Base-by-base conservation (phyloP, 2,797 vertebrate genomes). In the Urophycis tenuis region DNA sequence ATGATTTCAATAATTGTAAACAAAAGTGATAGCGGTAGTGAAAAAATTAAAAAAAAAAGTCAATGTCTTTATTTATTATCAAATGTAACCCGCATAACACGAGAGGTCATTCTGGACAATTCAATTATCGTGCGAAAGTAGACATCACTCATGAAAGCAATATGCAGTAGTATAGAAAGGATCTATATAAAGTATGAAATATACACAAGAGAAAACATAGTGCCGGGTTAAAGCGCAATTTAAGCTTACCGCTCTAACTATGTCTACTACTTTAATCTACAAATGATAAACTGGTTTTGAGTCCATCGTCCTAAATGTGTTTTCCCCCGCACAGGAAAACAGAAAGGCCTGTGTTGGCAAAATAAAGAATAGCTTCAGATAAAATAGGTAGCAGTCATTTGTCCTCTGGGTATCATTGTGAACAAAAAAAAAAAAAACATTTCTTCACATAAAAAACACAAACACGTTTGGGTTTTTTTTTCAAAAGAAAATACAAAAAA, bases 401-500 rank as follows among this genome's bases (percentile, higher is more conserved):
- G 39, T 79, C 81, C 78, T 74, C 72, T 30, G 41, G 82, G 79
- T 81, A 84, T 75, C 67, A 29, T 29, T 67, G 60, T 29, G 53
- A 19, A 41, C 5, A 5, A 49, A 49, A 39, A 2, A 25, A 25
- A 45, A n/a, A 60, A 60, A 7, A 60, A 7, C 7, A 1, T 60
- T 53, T 60, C 22, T n/a, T 60, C 9, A 9, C 53, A 25, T 74
- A 4, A 74, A 2, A 74, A 7, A 60, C n/a, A n/a, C 35, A 22
- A 29, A 31, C 25, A 82, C 45, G 34, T 45, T 84, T 81, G 34
- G 35, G 82, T 79, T 79, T 75, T 39, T 29, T 35, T 60, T 34
- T 81, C 84, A 77, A 83, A 85, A 71, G 39, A 82, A 80, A 69
- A 87, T 80, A 81, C 83, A 85, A 53, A 81, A 80, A 85, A n/a